Evolutionary conservation across 2,113 vertebrate genomes (phyloP).

Genomic region (Tragulus kanchil): DNA sequence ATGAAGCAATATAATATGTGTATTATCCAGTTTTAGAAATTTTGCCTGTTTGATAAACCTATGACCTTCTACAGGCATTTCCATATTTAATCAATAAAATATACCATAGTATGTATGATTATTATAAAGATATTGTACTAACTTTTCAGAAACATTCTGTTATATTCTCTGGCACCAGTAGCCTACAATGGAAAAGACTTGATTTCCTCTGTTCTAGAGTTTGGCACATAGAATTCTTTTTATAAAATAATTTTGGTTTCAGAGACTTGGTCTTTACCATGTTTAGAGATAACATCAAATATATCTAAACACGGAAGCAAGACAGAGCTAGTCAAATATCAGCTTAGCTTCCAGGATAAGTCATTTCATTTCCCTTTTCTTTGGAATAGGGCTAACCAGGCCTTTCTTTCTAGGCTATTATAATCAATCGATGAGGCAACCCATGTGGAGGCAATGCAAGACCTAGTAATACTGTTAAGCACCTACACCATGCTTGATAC

Average conservation of each 20-base stretch:
- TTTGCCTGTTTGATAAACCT: neutral
- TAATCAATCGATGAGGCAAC: neutral
- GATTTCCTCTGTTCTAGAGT: neutral
- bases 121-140: neutral
- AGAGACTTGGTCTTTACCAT: neutral
- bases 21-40: constrained; percentile 16
- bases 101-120: neutral
- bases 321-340: neutral
- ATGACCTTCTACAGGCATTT: neutral
- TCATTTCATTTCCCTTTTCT: neutral
- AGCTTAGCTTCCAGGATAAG: neutral
- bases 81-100: neutral
- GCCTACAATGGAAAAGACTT: neutral
- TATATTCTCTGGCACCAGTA: neutral
- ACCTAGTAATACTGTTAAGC: neutral
- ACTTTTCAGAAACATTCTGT: neutral
- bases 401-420: neutral
- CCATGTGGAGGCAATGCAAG: neutral
- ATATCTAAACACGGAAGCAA: neutral
- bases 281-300: neutral
- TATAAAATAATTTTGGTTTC: neutral
- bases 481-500: neutral
- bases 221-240: neutral
- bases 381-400: neutral
- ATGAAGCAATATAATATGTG: neutral